Evolutionary conservation across 2,113 vertebrate genomes (phyloP).

Genomic region (Oenanthe oenanthe): DNA sequence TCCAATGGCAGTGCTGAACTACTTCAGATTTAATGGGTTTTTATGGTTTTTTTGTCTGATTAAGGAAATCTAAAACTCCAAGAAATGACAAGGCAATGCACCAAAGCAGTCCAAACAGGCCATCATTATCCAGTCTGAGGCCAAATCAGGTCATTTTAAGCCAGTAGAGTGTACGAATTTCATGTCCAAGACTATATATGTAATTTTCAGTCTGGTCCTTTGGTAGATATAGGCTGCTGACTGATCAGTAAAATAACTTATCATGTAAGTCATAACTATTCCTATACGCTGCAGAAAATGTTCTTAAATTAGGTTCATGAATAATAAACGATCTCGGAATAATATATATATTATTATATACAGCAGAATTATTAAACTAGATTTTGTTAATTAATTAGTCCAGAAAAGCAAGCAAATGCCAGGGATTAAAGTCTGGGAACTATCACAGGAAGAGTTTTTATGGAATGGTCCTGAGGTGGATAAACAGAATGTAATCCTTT

Average conservation of each 20-base stretch:
- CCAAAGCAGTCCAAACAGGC: neutral
- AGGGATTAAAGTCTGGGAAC: neutral
- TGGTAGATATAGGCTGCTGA: neutral
- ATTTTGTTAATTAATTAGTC: neutral
- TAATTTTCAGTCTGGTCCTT: neutral
- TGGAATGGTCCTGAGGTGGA: neutral
- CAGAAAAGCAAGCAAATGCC: neutral
- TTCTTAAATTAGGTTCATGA: neutral
- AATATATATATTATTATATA: no score
- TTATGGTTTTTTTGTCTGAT: neutral
- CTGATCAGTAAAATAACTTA: neutral
- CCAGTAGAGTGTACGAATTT: neutral
- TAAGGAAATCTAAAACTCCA: neutral
- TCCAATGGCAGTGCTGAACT: neutral
- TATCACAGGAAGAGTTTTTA: neutral
- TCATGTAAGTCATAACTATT: neutral
- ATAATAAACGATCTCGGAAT: neutral
- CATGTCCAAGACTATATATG: neutral
- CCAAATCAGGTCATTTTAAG: neutral
- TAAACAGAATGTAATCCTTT: neutral
- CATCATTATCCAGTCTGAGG: neutral
- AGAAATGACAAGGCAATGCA: neutral
- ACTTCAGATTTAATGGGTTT: neutral
- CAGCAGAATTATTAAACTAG: neutral
- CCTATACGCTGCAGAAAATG: neutral